phyloP scores from a whole-genome alignment of 1,140 invertebrate species.

The Aricia agestis region DNA sequence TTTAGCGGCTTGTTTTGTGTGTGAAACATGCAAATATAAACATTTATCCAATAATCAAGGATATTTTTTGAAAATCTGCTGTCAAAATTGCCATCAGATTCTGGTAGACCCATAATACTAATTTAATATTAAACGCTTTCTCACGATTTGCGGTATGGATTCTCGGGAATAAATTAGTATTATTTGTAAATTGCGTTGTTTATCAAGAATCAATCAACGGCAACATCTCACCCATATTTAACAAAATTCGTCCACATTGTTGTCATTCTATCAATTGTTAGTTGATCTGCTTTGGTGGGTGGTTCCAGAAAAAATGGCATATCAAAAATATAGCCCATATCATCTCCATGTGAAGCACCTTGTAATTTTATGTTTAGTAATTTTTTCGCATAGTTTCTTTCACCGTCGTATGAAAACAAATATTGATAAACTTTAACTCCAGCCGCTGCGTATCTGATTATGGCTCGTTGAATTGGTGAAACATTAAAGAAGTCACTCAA shows the following conservation, averaged over 20 bases:
- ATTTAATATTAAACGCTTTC: too few relatives aligned
- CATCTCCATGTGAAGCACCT: slow-evolving; percentile 38
- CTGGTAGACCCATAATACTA: too few relatives aligned
- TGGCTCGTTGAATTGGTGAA: slow-evolving; percentile 27
- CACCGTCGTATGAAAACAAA: slow-evolving; percentile 39
- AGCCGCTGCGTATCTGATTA: slow-evolving; percentile 30
- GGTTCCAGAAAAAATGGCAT: slow-evolving; percentile 22
- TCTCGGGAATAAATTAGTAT: too few relatives aligned
- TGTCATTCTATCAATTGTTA: slow-evolving; percentile 42
- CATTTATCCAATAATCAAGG: too few relatives aligned
- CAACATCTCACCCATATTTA: slow-evolving; percentile 40
- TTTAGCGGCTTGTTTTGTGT: too few relatives aligned
- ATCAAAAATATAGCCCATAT: slow-evolving; percentile 41
- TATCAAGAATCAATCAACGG: neutral
- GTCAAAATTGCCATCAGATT: too few relatives aligned
- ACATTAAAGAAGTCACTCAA: slow-evolving; percentile 33
- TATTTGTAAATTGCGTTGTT: too few relatives aligned
- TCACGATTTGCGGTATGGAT: too few relatives aligned
- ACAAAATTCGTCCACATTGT: slow-evolving; percentile 46
- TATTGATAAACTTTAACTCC: slow-evolving; percentile 31
- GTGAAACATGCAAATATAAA: too few relatives aligned
- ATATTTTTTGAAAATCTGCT: too few relatives aligned
- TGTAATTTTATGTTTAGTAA: slow-evolving; percentile 20
- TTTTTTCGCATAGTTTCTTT: slow-evolving; percentile 31
- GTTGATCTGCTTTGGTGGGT: slow-evolving; percentile 32